Conservation (phyloP, 2,888 invertebrate species). For the Colostygia pectinataria region DNA sequence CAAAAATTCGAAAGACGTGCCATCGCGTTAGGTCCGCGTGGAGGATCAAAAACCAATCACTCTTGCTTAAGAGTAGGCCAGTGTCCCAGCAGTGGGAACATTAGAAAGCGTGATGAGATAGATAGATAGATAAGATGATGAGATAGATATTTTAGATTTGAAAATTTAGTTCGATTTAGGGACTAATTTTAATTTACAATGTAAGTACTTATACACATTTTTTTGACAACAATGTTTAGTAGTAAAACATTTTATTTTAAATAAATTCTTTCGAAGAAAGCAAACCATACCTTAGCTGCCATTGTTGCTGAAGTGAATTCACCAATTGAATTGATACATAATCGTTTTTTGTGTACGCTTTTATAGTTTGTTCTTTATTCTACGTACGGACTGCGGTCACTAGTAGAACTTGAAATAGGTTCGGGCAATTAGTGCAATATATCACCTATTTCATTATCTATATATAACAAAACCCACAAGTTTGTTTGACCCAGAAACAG, state of each 20-base stretch:
- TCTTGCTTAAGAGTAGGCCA: too few relatives aligned
- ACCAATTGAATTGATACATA: slow-evolving; percentile 52
- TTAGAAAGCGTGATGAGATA: too few relatives aligned
- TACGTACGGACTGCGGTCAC: slow-evolving; percentile 37
- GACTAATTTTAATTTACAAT: too few relatives aligned
- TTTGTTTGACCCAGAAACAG: too few relatives aligned
- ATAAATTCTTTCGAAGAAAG: slow-evolving; percentile 3
- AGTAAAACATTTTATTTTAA: neutral
- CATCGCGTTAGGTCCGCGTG: too few relatives aligned
- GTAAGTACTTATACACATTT: too few relatives aligned
- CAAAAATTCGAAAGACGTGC: too few relatives aligned
- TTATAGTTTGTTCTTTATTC: slow-evolving; percentile 44
- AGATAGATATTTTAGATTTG: too few relatives aligned
- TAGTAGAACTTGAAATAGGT: slow-evolving; percentile 50
- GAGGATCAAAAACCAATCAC: too few relatives aligned
- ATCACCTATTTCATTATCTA: slow-evolving; percentile 9
- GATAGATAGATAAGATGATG: too few relatives aligned
- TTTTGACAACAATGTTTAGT: neutral
- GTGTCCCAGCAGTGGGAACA: too few relatives aligned
- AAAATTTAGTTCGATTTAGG: too few relatives aligned
- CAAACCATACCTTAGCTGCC: slow-evolving; percentile 63
- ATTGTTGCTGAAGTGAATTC: slow-evolving; percentile 54
- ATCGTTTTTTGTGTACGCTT: slow-evolving; percentile 39
- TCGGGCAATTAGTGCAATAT: slow-evolving; percentile 20
- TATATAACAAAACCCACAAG: neutral